Evolutionary conservation across 1,140 invertebrate genomes (phyloP).

Genomic region (Nixonia krombeini): DNA sequence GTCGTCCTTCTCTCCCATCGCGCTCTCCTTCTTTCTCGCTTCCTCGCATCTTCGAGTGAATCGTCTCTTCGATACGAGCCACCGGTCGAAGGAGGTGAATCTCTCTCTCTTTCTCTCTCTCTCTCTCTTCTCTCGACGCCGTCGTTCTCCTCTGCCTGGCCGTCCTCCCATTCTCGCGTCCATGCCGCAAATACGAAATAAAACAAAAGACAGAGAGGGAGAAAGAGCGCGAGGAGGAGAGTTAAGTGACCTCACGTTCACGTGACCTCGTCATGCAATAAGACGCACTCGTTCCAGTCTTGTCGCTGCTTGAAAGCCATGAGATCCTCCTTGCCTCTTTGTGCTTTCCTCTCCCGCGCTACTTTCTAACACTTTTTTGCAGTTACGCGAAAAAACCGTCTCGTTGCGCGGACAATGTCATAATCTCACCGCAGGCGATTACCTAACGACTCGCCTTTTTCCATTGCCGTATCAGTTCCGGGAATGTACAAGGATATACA

Average conservation of each 20-base stretch:
- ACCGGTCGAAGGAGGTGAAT: background rate
- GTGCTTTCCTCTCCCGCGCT: conserved; percentile 11
- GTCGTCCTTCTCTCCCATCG: background rate
- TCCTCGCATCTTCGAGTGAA: background rate
- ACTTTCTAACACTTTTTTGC: conserved; percentile 1
- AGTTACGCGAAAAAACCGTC: background rate
- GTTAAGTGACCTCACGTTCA: conserved; percentile 47
- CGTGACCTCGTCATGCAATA: conserved; percentile 49
- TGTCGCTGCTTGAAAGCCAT: conserved; percentile 43
- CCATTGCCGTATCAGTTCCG: too few species aligned
- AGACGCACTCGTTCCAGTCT: conserved; percentile 41
- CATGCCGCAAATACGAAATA: conserved; percentile 25
- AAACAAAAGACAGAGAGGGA: conserved; percentile 25
- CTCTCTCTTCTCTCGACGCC: background rate
- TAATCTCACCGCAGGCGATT: too few species aligned
- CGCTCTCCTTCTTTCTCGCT: background rate
- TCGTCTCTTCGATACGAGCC: background rate
- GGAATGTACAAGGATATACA: too few species aligned
- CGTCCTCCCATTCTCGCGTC: conserved; percentile 7
- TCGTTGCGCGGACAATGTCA: too few species aligned
- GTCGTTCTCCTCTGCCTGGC: background rate
- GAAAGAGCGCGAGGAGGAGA: conserved; percentile 27
- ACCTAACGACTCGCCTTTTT: too few species aligned
- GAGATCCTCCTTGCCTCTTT: conserved; percentile 30
- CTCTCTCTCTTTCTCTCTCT: background rate